Evolutionary conservation across 2,113 vertebrate genomes (phyloP).

Genomic region (Salvator merianae): DNA sequence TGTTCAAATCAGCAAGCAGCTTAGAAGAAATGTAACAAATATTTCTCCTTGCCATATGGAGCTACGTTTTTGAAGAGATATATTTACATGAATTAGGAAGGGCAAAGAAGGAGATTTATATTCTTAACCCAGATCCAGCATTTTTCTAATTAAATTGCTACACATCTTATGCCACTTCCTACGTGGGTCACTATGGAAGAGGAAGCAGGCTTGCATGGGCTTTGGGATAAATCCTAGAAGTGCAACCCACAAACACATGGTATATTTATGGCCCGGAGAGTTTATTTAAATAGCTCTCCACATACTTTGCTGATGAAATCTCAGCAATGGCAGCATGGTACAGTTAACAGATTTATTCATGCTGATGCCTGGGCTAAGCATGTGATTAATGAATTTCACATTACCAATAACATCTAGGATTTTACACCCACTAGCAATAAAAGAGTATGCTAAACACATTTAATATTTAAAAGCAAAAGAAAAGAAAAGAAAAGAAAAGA

Average conservation of each 20-base stretch:
- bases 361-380: slow-evolving; percentile 67
- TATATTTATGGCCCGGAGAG: slow-evolving; percentile 67
- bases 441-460: slow-evolving; percentile 68
- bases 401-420: slow-evolving; percentile 63
- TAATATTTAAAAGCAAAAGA: slow-evolving; percentile 51
- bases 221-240: slow-evolving; percentile 69
- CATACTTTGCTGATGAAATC: slow-evolving; percentile 63
- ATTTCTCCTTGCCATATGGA: slow-evolving; percentile 77
- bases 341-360: slow-evolving; percentile 80
- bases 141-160: slow-evolving; percentile 69
- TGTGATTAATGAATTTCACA: slow-evolving; percentile 63
- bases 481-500: slow-evolving; percentile 50
- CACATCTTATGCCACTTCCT: slow-evolving; percentile 69
- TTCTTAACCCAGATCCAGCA: slow-evolving; percentile 71
- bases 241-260: slow-evolving; percentile 68
- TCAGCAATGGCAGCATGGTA: slow-evolving; percentile 70
- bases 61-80: slow-evolving; percentile 63
- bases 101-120: slow-evolving; percentile 69
- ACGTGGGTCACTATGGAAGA: slow-evolving; percentile 65
- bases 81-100: slow-evolving; percentile 74
- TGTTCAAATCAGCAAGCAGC: slow-evolving; percentile 64
- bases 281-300: slow-evolving; percentile 73
- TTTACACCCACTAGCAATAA: slow-evolving; percentile 65
- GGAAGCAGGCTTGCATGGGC: slow-evolving; percentile 61
- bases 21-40: slow-evolving; percentile 65